phyloP scores from a whole-genome alignment of 1,140 invertebrate species.

The Brachionus angularis region DNA sequence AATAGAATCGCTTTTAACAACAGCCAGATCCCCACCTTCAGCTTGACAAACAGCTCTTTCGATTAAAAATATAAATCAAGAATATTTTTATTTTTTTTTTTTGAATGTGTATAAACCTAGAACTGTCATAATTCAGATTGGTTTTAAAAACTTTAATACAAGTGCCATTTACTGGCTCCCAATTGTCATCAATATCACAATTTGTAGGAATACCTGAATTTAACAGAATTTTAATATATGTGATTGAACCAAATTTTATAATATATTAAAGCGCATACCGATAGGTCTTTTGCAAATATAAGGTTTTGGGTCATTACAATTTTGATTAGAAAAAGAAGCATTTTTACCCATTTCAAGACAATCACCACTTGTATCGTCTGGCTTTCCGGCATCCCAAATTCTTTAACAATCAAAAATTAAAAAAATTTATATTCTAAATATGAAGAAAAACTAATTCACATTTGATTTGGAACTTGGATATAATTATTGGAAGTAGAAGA shows the following conservation, averaged over 20 bases:
- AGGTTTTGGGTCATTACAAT: slow-evolving; percentile 20
- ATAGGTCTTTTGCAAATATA: slow-evolving; percentile 41
- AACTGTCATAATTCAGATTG: slow-evolving; percentile 13
- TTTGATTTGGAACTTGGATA: slow-evolving; percentile 12
- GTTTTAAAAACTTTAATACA: slow-evolving; percentile 31
- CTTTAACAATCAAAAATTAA: not conserved
- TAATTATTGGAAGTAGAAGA: slow-evolving; percentile 31
- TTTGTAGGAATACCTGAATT: slow-evolving; percentile 11
- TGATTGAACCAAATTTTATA: not conserved
- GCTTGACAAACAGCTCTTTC: slow-evolving; percentile 5
- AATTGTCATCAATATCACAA: slow-evolving; percentile 30
- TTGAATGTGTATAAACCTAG: too few relatives aligned
- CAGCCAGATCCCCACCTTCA: slow-evolving; percentile 23
- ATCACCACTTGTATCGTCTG: slow-evolving; percentile 9
- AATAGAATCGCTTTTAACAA: slow-evolving; percentile 23
- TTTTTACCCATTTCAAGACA: slow-evolving; percentile 21
- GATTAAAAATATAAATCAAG: too few relatives aligned
- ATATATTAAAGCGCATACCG: not conserved
- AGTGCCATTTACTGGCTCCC: slow-evolving; percentile 43
- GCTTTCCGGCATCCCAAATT: slow-evolving; percentile 29
- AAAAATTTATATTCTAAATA: not conserved
- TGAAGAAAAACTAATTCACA: not conserved
- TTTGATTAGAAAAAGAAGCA: slow-evolving; percentile 21
- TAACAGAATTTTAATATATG: not conserved
- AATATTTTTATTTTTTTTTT: too few relatives aligned